Conservation (phyloP, 2,888 invertebrate species). For the Hedychridium roseum region DNA sequence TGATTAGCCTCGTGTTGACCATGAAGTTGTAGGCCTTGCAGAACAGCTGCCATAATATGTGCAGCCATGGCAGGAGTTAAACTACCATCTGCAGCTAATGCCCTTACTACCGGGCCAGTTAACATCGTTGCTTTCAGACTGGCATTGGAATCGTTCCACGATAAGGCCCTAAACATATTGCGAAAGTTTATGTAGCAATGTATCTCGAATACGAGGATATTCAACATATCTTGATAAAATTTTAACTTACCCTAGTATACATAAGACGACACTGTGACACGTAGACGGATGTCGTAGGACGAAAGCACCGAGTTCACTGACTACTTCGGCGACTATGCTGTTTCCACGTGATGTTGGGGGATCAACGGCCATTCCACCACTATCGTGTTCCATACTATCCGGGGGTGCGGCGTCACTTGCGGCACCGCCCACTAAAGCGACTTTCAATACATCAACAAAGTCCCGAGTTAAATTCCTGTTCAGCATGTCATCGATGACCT, state of each 20-base stretch:
- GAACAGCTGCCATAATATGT: constrained; percentile 79
- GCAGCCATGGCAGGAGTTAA: constrained; percentile 74
- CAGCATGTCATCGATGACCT: constrained; percentile 85
- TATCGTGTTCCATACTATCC: constrained; percentile 73
- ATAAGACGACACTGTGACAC: constrained; percentile 72
- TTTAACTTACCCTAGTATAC: constrained; percentile 67
- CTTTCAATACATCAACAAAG: constrained; percentile 84
- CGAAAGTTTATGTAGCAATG: too few relatives aligned
- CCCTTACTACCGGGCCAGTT: constrained; percentile 75
- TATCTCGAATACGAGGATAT: too few relatives aligned
- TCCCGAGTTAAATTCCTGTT: constrained; percentile 87
- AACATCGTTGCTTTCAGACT: constrained; percentile 82
- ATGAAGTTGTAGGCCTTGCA: constrained; percentile 83
- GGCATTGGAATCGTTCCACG: constrained; percentile 87
- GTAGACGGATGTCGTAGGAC: constrained; percentile 74
- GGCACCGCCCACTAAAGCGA: constrained; percentile 77
- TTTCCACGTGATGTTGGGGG: constrained; percentile 60
- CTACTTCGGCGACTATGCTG: constrained; percentile 72
- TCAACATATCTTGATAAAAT: too few relatives aligned
- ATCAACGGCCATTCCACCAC: constrained; percentile 74
- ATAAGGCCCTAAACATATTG: constrained; percentile 67
- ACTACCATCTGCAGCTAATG: constrained; percentile 71
- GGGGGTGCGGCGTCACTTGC: constrained; percentile 66
- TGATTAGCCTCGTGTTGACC: constrained; percentile 92
- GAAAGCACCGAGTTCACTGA: constrained; percentile 82